phyloP scores from a whole-genome alignment of 2,797 vertebrate genomes.

The Leucoraja ocellata region DNA sequence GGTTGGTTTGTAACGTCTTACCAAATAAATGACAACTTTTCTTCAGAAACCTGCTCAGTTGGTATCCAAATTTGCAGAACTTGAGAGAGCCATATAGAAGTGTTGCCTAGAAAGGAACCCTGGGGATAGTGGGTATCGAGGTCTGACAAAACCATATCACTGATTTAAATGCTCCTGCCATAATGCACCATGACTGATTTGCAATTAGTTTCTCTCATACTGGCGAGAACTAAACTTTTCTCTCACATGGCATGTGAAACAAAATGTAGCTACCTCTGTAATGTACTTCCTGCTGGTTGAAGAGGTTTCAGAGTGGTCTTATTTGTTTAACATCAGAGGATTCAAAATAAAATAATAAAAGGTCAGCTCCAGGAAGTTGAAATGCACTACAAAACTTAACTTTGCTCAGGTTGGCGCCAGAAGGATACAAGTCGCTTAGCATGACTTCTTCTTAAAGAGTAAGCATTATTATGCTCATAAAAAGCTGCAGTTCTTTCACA shows the following conservation, averaged over 20 bases:
- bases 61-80: neutral
- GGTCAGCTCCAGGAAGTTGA: constrained; percentile 49
- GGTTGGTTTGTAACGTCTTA: neutral
- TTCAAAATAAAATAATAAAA: constrained; percentile 60
- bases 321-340: constrained; percentile 58
- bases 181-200: constrained; percentile 42
- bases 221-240: constrained; percentile 51
- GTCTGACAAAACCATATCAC: constrained; percentile 49
- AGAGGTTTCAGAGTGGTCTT: constrained; percentile 52
- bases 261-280: constrained; percentile 58
- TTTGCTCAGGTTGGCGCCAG: constrained; percentile 52
- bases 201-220: constrained; percentile 54
- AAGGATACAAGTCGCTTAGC: constrained; percentile 54
- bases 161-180: constrained; percentile 50
- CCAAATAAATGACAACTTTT: neutral
- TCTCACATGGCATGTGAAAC: constrained; percentile 51
- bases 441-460: neutral
- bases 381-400: constrained; percentile 53
- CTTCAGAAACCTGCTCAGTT: neutral
- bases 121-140: constrained; percentile 43
- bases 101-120: neutral
- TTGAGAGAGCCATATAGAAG: neutral
- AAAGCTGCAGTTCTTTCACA: neutral
- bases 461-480: constrained; percentile 31
- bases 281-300: constrained; percentile 62